phyloP scores from a whole-genome alignment of 1,140 invertebrate species.

The Oryctes rhinoceros region DNA sequence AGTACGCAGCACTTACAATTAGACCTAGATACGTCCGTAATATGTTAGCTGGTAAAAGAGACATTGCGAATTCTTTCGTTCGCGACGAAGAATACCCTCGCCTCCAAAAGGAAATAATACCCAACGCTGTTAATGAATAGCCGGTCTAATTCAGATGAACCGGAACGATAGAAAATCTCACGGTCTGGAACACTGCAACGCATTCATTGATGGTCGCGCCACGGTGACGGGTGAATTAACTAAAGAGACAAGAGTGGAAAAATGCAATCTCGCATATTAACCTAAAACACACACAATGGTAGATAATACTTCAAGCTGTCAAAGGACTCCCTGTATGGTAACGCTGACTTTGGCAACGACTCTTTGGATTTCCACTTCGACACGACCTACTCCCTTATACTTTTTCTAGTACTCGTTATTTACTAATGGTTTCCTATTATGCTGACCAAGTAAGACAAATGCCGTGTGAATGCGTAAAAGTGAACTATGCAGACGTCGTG shows the following conservation, averaged over 20 bases:
- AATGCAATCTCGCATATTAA: slow-evolving; percentile 28
- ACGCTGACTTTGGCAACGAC: slow-evolving; percentile 21
- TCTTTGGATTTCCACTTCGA: background rate
- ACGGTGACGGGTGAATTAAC: background rate
- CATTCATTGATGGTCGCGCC: slow-evolving; percentile 21
- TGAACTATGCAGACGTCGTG: background rate
- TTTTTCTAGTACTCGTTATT: background rate
- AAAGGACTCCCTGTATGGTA: slow-evolving; percentile 30
- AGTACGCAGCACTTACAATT: background rate
- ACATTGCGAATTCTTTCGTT: slow-evolving; percentile 13
- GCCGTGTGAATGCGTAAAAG: background rate
- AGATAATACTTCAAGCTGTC: slow-evolving; percentile 39
- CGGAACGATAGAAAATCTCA: slow-evolving; percentile 36
- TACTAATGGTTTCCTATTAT: slow-evolving; percentile 3
- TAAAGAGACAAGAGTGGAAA: background rate
- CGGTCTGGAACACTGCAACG: slow-evolving; percentile 30
- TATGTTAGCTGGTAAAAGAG: slow-evolving; percentile 1
- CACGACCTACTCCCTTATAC: slow-evolving; percentile 25
- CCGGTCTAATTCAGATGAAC: slow-evolving; percentile 37
- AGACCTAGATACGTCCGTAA: background rate
- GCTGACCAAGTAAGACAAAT: background rate
- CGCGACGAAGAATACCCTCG: background rate
- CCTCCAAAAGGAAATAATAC: slow-evolving; percentile 18
- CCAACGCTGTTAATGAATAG: slow-evolving; percentile 2
- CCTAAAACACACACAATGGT: slow-evolving; percentile 39